Conservation (phyloP, 2,113 vertebrate species). For the Larimichthys polyactis region DNA sequence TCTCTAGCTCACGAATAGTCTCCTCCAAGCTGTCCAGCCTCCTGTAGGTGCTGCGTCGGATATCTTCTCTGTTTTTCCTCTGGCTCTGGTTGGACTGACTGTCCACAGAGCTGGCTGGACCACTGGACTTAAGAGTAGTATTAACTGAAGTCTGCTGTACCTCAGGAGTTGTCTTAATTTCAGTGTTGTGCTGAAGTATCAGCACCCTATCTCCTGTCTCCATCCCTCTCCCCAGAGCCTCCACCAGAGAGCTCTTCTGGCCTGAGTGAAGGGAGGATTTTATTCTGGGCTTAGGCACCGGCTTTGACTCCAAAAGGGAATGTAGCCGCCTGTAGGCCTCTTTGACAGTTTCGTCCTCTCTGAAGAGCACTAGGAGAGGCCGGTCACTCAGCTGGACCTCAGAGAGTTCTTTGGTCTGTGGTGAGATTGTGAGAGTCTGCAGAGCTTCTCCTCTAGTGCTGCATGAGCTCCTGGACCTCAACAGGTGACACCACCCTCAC, state of each 20-base stretch:
- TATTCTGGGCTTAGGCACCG: constrained; percentile 58
- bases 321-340: constrained; percentile 64
- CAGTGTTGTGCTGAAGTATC: neutral
- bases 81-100: neutral
- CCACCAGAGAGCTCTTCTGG: constrained; percentile 40
- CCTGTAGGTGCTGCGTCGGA: constrained; percentile 75
- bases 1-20: constrained; percentile 91
- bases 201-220: constrained; percentile 20
- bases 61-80: constrained; percentile 50
- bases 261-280: constrained; percentile 12
- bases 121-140: neutral
- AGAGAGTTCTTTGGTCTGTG: constrained; percentile 29
- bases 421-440: constrained; percentile 60
- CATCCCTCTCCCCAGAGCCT: constrained; percentile 47
- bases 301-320: constrained; percentile 58
- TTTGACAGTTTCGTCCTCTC: constrained; percentile 12
- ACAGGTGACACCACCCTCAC: constrained; percentile 59
- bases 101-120: constrained; percentile 1
- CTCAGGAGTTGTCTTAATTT: neutral
- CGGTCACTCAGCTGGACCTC: constrained; percentile 29
- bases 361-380: constrained; percentile 58
- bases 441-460: constrained; percentile 32
- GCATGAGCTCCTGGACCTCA: constrained; percentile 22
- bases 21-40: constrained; percentile 93
- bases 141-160: constrained; percentile 6